phyloP scores from a whole-genome alignment of 2,888 invertebrate species.

The Lathronympha strigana region DNA sequence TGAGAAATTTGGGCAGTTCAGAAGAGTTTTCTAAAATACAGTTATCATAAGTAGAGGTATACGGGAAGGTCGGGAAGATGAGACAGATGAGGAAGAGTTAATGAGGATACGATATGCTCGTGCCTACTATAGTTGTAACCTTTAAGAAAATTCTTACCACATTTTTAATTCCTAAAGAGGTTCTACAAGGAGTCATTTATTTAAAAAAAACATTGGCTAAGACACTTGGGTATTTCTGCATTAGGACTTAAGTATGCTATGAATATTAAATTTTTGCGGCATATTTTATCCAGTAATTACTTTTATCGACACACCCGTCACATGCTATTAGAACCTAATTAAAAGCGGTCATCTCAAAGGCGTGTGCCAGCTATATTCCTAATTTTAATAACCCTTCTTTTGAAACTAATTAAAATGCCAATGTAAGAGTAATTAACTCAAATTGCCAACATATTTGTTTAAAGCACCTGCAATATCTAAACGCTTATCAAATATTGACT shows the following conservation, averaged over 20 bases:
- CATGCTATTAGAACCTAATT: conserved; percentile 29
- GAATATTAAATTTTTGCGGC: conserved; percentile 6
- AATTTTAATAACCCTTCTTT: conserved; percentile 30
- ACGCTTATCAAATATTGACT: conserved; percentile 53
- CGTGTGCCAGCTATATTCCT: conserved; percentile 32
- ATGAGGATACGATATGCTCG: too few species aligned
- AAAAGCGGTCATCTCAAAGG: conserved; percentile 28
- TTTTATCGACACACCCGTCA: conserved; percentile 14
- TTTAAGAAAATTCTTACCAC: too few species aligned
- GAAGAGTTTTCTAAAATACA: too few species aligned
- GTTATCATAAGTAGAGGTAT: too few species aligned
- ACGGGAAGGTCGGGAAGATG: too few species aligned
- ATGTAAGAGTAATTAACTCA: conserved; percentile 21
- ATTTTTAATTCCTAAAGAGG: too few species aligned
- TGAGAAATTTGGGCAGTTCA: too few species aligned
- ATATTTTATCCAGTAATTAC: conserved; percentile 15
- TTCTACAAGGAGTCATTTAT: too few species aligned
- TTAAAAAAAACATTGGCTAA: too few species aligned
- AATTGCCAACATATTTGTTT: conserved; percentile 16
- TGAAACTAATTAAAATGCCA: conserved; percentile 30
- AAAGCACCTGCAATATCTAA: conserved; percentile 38
- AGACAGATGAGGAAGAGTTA: too few species aligned
- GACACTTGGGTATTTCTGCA: background rate
- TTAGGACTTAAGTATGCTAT: conserved; percentile 2
- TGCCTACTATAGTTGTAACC: too few species aligned